Evolutionary conservation across 2,888 invertebrate genomes (phyloP).

Genomic region (Tipula lateralis): DNA sequence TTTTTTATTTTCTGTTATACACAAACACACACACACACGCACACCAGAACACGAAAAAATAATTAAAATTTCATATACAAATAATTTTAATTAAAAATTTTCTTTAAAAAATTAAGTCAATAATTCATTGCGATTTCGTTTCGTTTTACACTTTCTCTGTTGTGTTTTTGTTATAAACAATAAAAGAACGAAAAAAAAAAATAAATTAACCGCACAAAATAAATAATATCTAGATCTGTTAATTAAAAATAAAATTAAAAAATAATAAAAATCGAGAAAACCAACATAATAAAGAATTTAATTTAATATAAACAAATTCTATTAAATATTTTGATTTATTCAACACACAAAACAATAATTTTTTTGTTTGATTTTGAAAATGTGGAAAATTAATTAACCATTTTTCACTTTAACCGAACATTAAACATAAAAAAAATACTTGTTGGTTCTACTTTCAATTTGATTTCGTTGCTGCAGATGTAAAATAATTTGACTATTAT

Average conservation of each 20-base stretch:
- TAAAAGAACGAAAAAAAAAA: background rate
- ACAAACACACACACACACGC: background rate
- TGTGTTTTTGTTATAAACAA: background rate
- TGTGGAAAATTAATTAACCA: slow-evolving; percentile 11
- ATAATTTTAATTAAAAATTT: background rate
- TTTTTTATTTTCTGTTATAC: background rate
- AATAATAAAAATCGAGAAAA: background rate
- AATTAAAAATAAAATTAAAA: background rate
- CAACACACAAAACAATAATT: background rate
- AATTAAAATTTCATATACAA: background rate
- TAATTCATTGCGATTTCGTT: background rate
- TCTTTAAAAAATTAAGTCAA: background rate
- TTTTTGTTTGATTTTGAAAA: background rate
- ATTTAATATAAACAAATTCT: background rate
- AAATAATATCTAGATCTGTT: slow-evolving; percentile 11
- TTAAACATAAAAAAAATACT: slow-evolving; percentile 11
- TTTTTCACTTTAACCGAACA: slow-evolving; percentile 19
- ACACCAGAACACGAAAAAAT: background rate
- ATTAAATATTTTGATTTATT: background rate
- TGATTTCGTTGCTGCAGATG: background rate
- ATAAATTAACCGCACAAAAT: slow-evolving; percentile 24
- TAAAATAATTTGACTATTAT: background rate
- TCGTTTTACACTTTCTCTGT: background rate
- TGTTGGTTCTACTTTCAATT: background rate
- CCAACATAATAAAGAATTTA: slow-evolving; percentile 19